Base-by-base conservation (phyloP, 2,888 invertebrate species). In the Arge pagana region DNA sequence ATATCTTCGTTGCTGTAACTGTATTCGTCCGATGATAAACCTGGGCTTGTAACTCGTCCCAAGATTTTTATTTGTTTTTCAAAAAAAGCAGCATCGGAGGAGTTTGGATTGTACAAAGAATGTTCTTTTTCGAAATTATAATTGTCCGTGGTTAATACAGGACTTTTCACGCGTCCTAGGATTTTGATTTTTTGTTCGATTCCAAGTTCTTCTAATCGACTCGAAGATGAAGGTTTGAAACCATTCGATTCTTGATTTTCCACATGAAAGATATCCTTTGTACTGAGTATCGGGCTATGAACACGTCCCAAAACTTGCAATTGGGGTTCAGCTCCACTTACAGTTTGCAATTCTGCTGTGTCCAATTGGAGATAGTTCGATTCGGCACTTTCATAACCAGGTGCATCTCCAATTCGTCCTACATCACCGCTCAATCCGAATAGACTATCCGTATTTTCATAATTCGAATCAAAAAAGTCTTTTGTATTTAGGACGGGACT, bases 1-100 rank as follows among this genome's bases (percentile, higher is more conserved):
- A 39, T 52, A 37, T 40, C 37, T 50, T 45, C 48, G 48, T 26
- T 48, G 56, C n/a, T 56, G 41, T 45, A 45, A 21, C 45, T 45
- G 33, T 45, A 45, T 16, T 45, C 45, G 7, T 45, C 45, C 24
- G 50, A 24, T 23, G 52, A 48, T 16, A 35, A 40, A 18, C 37
- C 41, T 7, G 48, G 31, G 24, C 35, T 43, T n/a, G 21, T 35
- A 16, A 35, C 39, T 24, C 43, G 19, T 23, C 33, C 36, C 13
- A 48, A 33, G 26, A 48, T 52, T 26, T 35, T 52, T 31, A 26
- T 43, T 43, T 42, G 51, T 10, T 41, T 45, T 33, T 45, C 45
- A 33, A 45, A 45, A 23, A 45, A 45, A 8, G 45, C 45, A 18
- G 45, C 45, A 7, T 45, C 45, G 15, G 45, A 23, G 1, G 45